These are phyloP conservation scores for Eriosoma lanigerum DNA, from an alignment of 1,140 invertebrate genomes.

Conservation along the genomic window DNA sequence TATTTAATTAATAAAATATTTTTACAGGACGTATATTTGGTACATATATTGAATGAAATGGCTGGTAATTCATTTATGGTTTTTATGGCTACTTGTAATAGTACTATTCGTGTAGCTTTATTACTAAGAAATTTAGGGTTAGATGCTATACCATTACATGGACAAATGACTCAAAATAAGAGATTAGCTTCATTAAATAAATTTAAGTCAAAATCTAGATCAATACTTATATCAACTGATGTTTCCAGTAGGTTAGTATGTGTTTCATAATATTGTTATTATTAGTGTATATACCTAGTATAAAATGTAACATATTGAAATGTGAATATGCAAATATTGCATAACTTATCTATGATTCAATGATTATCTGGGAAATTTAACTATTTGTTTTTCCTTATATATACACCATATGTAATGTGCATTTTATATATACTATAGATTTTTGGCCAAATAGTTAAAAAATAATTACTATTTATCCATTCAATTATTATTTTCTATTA, in stretches of 20 bases:
- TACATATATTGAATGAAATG: constrained; percentile 94
- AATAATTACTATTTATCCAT: constrained; percentile 12
- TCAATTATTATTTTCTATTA: background rate
- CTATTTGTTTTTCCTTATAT: too few relatives aligned
- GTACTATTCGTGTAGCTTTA: constrained; percentile 84
- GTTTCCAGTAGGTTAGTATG: constrained; percentile 84
- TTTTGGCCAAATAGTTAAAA: too few relatives aligned
- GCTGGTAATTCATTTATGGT: constrained; percentile 96
- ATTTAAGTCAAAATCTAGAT: constrained; percentile 85
- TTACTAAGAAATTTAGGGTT: constrained; percentile 86
- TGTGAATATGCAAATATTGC: too few relatives aligned
- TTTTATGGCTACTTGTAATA: constrained; percentile 93
- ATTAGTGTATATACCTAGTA: too few relatives aligned
- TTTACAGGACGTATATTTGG: constrained; percentile 89
- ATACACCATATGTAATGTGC: too few relatives aligned
- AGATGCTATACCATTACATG: constrained; percentile 92
- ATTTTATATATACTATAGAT: too few relatives aligned
- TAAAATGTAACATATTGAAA: too few relatives aligned
- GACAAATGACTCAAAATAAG: constrained; percentile 96
- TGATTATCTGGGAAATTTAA: too few relatives aligned
- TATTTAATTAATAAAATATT: constrained; percentile 11
- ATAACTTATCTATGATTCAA: too few relatives aligned
- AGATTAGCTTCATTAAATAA: constrained; percentile 87
- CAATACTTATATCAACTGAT: constrained; percentile 94
- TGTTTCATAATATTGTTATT: background rate